These are phyloP conservation scores for Erebia palarica DNA, from an alignment of 2,888 invertebrate species.

Conservation along the genomic window DNA sequence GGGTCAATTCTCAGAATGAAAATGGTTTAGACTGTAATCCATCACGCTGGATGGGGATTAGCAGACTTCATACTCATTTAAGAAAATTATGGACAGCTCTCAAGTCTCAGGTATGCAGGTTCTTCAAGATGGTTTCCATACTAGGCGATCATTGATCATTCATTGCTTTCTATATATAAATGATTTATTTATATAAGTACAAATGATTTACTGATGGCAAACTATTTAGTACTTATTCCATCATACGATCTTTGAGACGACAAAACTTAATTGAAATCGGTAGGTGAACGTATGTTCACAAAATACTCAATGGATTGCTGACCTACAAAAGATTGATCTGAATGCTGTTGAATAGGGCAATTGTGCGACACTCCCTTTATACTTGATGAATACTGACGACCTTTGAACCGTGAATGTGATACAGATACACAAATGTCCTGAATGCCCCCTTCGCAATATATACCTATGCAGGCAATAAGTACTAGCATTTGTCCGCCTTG, in stretches of 20 bases:
- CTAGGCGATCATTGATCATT: too few species aligned
- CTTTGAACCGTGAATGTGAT: conserved; percentile 35
- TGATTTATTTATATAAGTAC: too few species aligned
- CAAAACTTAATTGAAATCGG: background rate
- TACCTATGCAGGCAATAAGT: background rate
- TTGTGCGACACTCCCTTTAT: conserved; percentile 26
- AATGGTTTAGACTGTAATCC: background rate
- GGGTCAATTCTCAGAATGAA: too few species aligned
- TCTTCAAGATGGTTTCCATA: too few species aligned
- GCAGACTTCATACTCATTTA: too few species aligned
- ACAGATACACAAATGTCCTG: conserved; percentile 18
- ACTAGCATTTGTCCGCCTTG: too few species aligned
- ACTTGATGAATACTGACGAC: conserved; percentile 40
- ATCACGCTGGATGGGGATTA: too few species aligned
- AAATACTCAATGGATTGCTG: background rate
- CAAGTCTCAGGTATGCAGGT: too few species aligned
- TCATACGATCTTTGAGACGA: background rate
- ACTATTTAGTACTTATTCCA: too few species aligned
- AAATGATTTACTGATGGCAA: too few species aligned
- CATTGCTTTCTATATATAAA: too few species aligned
- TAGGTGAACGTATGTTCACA: background rate
- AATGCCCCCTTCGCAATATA: conserved; percentile 2
- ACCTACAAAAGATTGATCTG: conserved; percentile 3
- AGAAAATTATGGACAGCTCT: too few species aligned
- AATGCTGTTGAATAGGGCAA: conserved; percentile 2